Base-by-base conservation (phyloP, 2,888 invertebrate species). In the Spodoptera exigua region DNA sequence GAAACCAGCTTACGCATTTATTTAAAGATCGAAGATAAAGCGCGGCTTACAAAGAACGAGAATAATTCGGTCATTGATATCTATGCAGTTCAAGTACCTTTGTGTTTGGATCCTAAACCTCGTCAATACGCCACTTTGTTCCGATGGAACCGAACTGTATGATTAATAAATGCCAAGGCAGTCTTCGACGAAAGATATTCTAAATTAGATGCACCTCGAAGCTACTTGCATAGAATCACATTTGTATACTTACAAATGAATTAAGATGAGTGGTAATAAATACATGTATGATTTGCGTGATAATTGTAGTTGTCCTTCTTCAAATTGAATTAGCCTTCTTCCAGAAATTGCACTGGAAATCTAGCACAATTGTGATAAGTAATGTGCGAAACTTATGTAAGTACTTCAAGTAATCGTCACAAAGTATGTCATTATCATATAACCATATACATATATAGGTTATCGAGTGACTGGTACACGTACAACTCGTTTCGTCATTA, bases 401-500 rank as follows among this genome's bases (percentile, higher is more conserved):
- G 51, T 41, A 53, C 47, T 37, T 37, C 17, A n/a, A 32, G 18
- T 41, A 53, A 53, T 41, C 37, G 35, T 13, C 34, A 17, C 13
- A 27, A 32, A 37, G 45, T 39, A 27, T 61, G 37, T 58, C 37
- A 65, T 47, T 71, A 61, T 57, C 51, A 52, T 62, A 18, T 60
- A 54, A 48, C 27, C 27, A 27, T 27, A 21, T 21, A 21, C 5
- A 21, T 65, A 61, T 48, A 59, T 69, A 61, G 57, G 61, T 72
- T 58, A 61, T 48, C 43, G 35, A 49, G 53, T 56, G 58, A 61
- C 49, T 56, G n/a, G 34, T 46, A 46, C 9, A 12, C 45, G 16
- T 7, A 18, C 51, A 47, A 62, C 56, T 58, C 17, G 47, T 80
- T 76, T 59, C 66, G 53, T 74, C 72, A 68, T 53, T 48, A 37